Evolutionary conservation across 2,888 invertebrate species (phyloP), one percentile per base, ranked within the genome.

Genomic region (Cyrtodaria siliqua): DNA sequence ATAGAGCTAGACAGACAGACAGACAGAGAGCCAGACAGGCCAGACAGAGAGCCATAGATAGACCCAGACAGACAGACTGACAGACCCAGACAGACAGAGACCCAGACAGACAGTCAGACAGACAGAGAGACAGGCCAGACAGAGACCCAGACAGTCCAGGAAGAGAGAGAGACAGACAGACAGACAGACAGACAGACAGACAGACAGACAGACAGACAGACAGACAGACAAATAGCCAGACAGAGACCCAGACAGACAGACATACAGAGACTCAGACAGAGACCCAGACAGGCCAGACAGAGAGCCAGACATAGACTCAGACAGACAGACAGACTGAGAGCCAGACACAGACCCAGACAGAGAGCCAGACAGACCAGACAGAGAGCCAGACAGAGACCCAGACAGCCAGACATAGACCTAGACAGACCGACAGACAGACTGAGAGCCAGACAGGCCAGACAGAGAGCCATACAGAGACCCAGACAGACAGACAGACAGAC

Each of bases 111-210:
- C 52, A 52, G 52, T 20, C 52, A 52, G 52, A 52, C 52, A 52
- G 52, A 52, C 52, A 52, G 52, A 52, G 6, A 33, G 33, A 33
- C 52, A 52, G 52, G 52, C 9, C 52, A 52, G 52, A 52, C 52
- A 52, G 52, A 52, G 14, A 52, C 14, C 9, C 52, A 52, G 52
- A 52, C 52, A 52, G 52, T 20, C 52, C 52, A 52, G 52, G 23
- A 12, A 52, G 52, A 52, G 14, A 52, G 52, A 52, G 14, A 52
- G 52, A 52, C 52, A 52, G 52, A 52, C 52, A n/a, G n/a, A n/a
- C n/a, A n/a, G n/a, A n/a, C 52, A 52, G 52, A 52, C 52, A 52
- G 52, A 55, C 55, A 55, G 55, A 55, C 29, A 55, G 55, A 55
- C 29, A 55, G 55, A 55, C 55, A 55, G 29, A 55, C 29, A 55